Percentiles rank a stretch among this genome's conserved stretches.
Conservation (phyloP, 2,888 invertebrate genomes). For the Salticus scenicus region DNA sequence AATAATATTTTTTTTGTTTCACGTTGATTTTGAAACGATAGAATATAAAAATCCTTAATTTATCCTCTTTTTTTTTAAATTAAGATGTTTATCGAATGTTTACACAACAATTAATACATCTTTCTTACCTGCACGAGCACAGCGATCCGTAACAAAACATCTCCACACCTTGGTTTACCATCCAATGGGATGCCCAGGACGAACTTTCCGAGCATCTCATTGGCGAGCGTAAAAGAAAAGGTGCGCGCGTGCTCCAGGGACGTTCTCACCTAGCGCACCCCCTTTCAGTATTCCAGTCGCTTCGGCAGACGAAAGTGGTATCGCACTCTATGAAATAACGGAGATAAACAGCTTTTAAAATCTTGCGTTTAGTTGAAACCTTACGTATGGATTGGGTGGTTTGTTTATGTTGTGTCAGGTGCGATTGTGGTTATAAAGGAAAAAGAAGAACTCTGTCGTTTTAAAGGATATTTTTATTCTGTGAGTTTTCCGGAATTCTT, state of each 20-base stretch:
- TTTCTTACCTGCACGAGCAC: conserved; percentile 23
- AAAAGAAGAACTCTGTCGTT: background rate
- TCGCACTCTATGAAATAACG: background rate
- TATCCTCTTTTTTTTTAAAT: too few relatives aligned
- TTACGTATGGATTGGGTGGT: conserved; percentile 24
- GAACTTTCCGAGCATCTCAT: conserved; percentile 50
- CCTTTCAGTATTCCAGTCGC: conserved; percentile 43
- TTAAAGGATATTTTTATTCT: background rate
- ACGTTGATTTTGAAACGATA: too few relatives aligned
- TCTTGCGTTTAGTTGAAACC: background rate
- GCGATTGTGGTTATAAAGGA: background rate
- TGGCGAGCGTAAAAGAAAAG: conserved; percentile 32
- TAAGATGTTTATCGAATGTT: too few relatives aligned
- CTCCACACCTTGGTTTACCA: background rate
- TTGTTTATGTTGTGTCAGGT: background rate
- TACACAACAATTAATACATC: too few relatives aligned
- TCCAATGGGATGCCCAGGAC: conserved; percentile 28
- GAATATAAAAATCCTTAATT: too few relatives aligned
- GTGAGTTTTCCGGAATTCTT: background rate
- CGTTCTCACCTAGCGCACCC: conserved; percentile 19
- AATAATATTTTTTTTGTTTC: too few relatives aligned
- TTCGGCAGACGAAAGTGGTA: conserved; percentile 12
- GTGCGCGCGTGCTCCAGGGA: conserved; percentile 49
- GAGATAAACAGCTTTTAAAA: too few relatives aligned
- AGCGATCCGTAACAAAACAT: conserved; percentile 35